Conservation (phyloP, 2,888 invertebrate genomes). For the Tyria jacobaeae region DNA sequence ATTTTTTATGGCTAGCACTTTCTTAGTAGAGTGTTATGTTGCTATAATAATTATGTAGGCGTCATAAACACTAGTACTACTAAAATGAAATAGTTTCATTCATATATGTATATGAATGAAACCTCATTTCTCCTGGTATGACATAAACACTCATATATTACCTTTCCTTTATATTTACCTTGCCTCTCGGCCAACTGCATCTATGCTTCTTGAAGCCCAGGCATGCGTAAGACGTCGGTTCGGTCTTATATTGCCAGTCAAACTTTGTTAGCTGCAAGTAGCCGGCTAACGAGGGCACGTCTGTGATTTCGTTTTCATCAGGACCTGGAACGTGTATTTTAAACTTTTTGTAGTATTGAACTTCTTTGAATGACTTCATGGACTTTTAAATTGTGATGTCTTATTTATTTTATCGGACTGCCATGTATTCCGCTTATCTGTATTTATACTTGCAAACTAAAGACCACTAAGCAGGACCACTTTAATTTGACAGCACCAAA, state of each 20-base stretch:
- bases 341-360: too few relatives aligned
- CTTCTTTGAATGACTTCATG: too few relatives aligned
- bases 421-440: too few relatives aligned
- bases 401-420: too few relatives aligned
- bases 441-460: too few relatives aligned
- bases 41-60: background rate
- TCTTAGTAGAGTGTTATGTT: too few relatives aligned
- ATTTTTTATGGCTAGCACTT: too few relatives aligned
- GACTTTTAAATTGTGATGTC: background rate
- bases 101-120: too few relatives aligned
- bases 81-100: too few relatives aligned
- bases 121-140: background rate
- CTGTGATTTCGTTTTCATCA: slow-evolving; percentile 95
- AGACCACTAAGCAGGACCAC: too few relatives aligned
- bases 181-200: slow-evolving; percentile 96
- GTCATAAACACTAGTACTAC: too few relatives aligned
- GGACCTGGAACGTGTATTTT: slow-evolving; percentile 87
- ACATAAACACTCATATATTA: background rate
- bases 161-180: slow-evolving; percentile 75
- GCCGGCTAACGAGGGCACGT: slow-evolving; percentile 94
- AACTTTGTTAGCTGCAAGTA: slow-evolving; percentile 94
- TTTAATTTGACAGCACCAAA: too few relatives aligned
- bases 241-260: slow-evolving; percentile 96
- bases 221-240: slow-evolving; percentile 93
- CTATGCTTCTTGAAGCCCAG: slow-evolving; percentile 93